These are phyloP conservation scores for Dascyllus trimaculatus DNA, from an alignment of 2,113 vertebrate genomes.

Conservation along the genomic window DNA sequence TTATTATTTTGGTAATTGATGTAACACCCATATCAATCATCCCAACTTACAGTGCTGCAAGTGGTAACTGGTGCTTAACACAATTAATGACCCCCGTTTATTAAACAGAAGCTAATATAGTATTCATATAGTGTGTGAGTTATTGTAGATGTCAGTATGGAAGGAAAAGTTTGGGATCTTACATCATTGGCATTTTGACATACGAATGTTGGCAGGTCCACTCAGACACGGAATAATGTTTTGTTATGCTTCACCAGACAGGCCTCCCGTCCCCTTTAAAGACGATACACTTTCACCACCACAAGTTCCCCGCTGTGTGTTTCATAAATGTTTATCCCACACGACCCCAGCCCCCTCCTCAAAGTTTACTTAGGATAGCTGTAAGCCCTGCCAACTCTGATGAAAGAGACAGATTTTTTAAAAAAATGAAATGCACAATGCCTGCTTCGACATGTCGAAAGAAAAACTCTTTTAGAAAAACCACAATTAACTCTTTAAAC, in stretches of 20 bases:
- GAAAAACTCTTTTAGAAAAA: constrained; percentile 58
- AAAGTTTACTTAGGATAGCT: constrained; percentile 60
- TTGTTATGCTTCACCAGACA: constrained; percentile 64
- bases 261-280: constrained; percentile 69
- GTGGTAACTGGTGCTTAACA: not conserved
- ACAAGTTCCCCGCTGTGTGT: constrained; percentile 57
- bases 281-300: constrained; percentile 63
- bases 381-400: constrained; percentile 53
- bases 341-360: constrained; percentile 57
- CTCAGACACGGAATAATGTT: constrained; percentile 60
- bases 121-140: not conserved
- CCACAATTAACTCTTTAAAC: constrained; percentile 72
- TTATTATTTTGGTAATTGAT: constrained; percentile 47
- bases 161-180: constrained; percentile 47
- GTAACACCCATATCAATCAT: constrained; percentile 16
- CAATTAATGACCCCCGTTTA: constrained; percentile 10
- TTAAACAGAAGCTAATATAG: not conserved
- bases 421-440: constrained; percentile 61
- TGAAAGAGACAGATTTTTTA: constrained; percentile 52
- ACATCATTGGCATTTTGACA: constrained; percentile 56
- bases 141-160: constrained; percentile 37
- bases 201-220: constrained; percentile 58
- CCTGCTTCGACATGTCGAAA: constrained; percentile 67
- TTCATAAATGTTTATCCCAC: constrained; percentile 78
- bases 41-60: not conserved